Conservation (phyloP, 2,797 vertebrate genomes). For the Champsocephalus esox region DNA sequence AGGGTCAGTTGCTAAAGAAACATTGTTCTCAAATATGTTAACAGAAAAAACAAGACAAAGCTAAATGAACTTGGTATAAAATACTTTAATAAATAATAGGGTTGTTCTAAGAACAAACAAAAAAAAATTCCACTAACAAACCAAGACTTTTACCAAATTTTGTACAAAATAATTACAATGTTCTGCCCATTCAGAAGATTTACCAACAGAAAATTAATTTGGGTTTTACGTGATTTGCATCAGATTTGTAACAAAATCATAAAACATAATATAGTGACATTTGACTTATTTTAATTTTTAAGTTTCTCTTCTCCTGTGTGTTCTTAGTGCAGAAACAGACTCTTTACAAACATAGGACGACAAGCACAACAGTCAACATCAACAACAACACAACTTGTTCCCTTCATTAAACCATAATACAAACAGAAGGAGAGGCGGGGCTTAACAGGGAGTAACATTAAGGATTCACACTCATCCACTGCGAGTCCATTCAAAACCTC, state of each 20-base stretch:
- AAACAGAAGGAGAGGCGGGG: conserved; percentile 43
- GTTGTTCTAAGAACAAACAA: conserved; percentile 88
- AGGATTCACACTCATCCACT: conserved; percentile 17
- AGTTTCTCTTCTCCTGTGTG: conserved; percentile 59
- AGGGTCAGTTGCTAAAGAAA: neutral
- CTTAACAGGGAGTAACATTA: neutral
- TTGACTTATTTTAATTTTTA: conserved; percentile 46
- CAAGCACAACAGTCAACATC: conserved; percentile 73
- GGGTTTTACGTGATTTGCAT: conserved; percentile 69
- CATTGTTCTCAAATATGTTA: neutral
- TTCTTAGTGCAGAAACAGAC: conserved; percentile 71
- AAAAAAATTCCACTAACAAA: conserved; percentile 87
- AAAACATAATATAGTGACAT: conserved; percentile 58
- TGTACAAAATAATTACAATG: conserved; percentile 87
- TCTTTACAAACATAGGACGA: conserved; percentile 54
- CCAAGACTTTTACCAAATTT: conserved; percentile 88
- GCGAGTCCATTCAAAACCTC: conserved; percentile 53
- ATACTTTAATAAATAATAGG: conserved; percentile 96
- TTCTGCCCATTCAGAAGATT: conserved; percentile 78
- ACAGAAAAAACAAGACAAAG: conserved; percentile 29
- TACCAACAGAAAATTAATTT: conserved; percentile 62
- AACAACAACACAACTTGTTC: conserved; percentile 88
- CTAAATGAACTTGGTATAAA: conserved; percentile 88
- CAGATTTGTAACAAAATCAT: conserved; percentile 61
- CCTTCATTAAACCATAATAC: conserved; percentile 89